Base-by-base conservation (phyloP, 2,888 invertebrate genomes). In the Nebria brevicollis region DNA sequence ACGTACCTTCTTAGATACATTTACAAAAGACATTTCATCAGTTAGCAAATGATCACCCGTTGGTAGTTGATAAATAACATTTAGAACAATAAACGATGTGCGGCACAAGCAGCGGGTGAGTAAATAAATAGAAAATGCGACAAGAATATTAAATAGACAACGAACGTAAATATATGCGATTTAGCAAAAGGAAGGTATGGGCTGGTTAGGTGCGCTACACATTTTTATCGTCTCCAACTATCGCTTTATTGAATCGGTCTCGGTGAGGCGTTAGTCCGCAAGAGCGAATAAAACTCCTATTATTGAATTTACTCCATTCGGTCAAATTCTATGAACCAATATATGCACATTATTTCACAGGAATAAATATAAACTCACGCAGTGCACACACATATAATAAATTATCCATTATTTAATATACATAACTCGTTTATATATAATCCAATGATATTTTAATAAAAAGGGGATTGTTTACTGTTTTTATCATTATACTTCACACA, bases 281-380 rank as follows among this genome's bases (percentile, higher is more conserved):
- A 79, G 11, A 70, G 54, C 70, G 70, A 25, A 26, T 13, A 11
- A 4, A 26, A 26, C 13, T 74, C 74, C 15, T 79, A 20, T 79
- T 79, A 79, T 79, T 79, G 74, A 75, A 79, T 79, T 74, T 79
- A 66, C 79, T 73, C 15, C 42, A 42, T 79, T 73, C 41, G 66
- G 43, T 20, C 1, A 73, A 20, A 75, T 79, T 75, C 72, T 66
- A 72, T 5, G 43, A 54, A 64, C 72, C 72, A 70, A 77, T 77
- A 43, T 54, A 72, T 72, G 73, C 42, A 66, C 20, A 74, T 66
- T 68, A 79, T 74, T 79, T 74, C 42, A 64, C 43, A 66, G 68
- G 5, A 70, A 74, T 66, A 79, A 73, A 43, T 34, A 34, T 34
- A 34, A 34, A 34, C 34, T 34, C 34, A 34, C 34, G 34, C 34